Conservation (phyloP, 2,797 vertebrate genomes). For the Alauda arvensis region DNA sequence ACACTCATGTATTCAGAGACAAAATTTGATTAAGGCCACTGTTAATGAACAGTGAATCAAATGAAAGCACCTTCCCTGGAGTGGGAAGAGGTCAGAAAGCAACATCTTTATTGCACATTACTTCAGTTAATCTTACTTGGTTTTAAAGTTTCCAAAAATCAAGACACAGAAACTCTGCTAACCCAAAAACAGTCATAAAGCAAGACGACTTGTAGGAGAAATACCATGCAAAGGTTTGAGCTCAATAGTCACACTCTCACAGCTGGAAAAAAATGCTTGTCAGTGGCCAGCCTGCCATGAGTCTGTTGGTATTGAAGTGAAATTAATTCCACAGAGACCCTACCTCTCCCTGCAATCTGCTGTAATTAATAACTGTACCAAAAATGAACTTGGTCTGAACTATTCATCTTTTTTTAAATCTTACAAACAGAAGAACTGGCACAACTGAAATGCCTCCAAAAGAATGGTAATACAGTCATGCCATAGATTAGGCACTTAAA, state of each 20-base stretch:
- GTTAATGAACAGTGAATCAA: neutral
- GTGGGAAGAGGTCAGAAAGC: neutral
- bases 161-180: neutral
- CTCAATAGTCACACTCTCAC: neutral
- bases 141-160: neutral
- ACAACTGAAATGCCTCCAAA: neutral
- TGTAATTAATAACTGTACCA: neutral
- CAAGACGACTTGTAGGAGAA: neutral
- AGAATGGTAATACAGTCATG: neutral
- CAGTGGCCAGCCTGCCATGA: neutral
- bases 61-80: neutral
- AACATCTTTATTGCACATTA: neutral
- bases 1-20: neutral
- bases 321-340: neutral
- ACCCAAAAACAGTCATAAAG: neutral
- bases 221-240: neutral
- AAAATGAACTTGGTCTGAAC: neutral
- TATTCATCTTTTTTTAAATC: neutral
- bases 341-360: neutral
- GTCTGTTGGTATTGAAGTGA: neutral
- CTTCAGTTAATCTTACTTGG: neutral
- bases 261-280: neutral
- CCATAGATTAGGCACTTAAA: neutral
- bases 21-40: neutral
- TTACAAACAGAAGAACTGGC: neutral